Evolutionary conservation across 2,113 vertebrate genomes (phyloP).

Genomic region (Spermophilus dauricus): DNA sequence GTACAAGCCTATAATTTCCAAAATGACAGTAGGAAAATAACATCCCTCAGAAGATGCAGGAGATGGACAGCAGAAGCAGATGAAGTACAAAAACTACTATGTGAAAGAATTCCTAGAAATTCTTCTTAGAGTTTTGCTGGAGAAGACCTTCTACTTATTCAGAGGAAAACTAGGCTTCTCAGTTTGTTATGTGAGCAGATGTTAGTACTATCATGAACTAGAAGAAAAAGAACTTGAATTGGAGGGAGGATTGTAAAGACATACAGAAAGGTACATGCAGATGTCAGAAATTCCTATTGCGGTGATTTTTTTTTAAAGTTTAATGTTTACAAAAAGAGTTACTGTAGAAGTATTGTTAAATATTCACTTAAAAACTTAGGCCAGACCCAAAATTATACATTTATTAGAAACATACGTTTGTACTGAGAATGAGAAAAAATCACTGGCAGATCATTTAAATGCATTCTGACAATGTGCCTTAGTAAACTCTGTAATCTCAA

Average conservation of each 20-base stretch:
- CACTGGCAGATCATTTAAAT: not conserved
- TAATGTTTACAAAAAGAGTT: not conserved
- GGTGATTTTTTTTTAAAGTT: not conserved
- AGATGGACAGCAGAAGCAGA: not conserved
- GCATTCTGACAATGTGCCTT: conserved; percentile 40
- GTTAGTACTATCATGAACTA: not conserved
- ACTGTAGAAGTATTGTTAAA: conserved; percentile 42
- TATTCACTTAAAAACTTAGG: not conserved
- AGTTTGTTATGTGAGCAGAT: not conserved
- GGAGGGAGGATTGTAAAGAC: not conserved
- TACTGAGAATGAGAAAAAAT: not conserved
- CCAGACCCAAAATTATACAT: not conserved
- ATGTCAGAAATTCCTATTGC: not conserved
- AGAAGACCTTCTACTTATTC: not conserved
- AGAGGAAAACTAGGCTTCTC: conserved; percentile 30
- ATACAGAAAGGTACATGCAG: not conserved
- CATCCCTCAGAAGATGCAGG: not conserved
- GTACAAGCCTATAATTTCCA: not conserved
- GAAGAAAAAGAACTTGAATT: not conserved
- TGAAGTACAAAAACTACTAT: not conserved
- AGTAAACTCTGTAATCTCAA: conserved; percentile 52
- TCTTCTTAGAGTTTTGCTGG: not conserved
- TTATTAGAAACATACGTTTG: not conserved
- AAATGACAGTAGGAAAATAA: conserved; percentile 4
- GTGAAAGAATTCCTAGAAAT: conserved; percentile 6